These are phyloP conservation scores for Hypomecis punctinalis DNA, from an alignment of 2,888 invertebrate species.

Conservation along the genomic window DNA sequence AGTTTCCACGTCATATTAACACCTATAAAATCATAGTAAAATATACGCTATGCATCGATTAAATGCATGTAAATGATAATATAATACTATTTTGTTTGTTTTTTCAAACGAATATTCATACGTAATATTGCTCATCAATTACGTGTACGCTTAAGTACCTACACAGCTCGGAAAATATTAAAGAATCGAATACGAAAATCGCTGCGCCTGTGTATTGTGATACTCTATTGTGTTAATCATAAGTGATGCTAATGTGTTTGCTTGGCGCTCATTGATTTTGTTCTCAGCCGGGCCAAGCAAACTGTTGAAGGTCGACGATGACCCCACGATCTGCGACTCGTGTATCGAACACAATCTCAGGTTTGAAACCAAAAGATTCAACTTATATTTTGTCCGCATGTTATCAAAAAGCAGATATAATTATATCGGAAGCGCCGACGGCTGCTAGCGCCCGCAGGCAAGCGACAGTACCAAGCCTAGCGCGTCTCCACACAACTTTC, in stretches of 20 bases:
- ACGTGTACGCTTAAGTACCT: constrained; percentile 19
- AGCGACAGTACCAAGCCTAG: constrained; percentile 49
- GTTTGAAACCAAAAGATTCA: constrained; percentile 57
- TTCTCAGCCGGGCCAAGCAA: constrained; percentile 77
- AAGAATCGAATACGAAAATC: constrained; percentile 33
- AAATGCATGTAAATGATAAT: too few species aligned
- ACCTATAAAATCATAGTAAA: too few species aligned
- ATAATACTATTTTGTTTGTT: background rate
- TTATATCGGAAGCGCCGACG: background rate
- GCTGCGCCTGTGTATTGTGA: constrained; percentile 27
- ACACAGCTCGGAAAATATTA: background rate
- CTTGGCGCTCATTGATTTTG: constrained; percentile 77
- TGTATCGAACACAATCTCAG: constrained; percentile 68
- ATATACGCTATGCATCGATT: too few species aligned
- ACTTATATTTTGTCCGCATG: constrained; percentile 43
- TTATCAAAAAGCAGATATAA: background rate
- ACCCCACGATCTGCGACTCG: constrained; percentile 62
- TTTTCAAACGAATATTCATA: background rate
- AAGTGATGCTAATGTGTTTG: constrained; percentile 61
- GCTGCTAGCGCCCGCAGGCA: constrained; percentile 30
- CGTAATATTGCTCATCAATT: background rate
- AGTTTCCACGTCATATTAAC: too few species aligned
- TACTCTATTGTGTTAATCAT: constrained; percentile 18
- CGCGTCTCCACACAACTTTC: constrained; percentile 36
- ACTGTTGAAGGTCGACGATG: constrained; percentile 59